Base-by-base conservation (phyloP, 2,888 invertebrate genomes). In the Tenthredo mesomela region DNA sequence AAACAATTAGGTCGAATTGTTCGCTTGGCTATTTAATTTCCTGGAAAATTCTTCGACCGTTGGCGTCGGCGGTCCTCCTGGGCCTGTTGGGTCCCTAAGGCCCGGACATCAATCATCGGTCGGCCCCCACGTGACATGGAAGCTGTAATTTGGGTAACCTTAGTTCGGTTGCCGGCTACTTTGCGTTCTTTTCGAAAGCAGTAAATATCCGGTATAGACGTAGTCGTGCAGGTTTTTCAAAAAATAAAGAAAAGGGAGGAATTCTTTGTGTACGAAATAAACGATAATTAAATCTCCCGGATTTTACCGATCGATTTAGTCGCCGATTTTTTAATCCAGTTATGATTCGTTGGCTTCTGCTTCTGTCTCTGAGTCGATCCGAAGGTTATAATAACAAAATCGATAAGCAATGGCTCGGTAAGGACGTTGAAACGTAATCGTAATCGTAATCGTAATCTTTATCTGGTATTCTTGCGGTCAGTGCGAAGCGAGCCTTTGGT, bases 81-180 rank as follows among this genome's bases (percentile, higher is more conserved):
- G 82, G 67, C 29, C 47, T 25, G 67, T 37, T 61, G 80, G 80
- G 61, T 58, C 61, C 80, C 40, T 50, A 29, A n/a, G 67, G 82
- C 12, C 70, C 65, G 87, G 88, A 87, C 92, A 93, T 93, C 93
- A 92, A 93, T 93, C 93, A 93, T 82, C 70, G 82, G 65, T 70
- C 29, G 82, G 43, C 89, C 89, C 89, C 87, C 87, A 73, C 88
- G 92, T 92, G 93, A 93, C 93, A 90, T 90, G 91, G 91, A 92
- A 91, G 92, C 92, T 93, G 92, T 93, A 93, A 93, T 93, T 93
- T 93, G 92, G 92, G 92, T 91, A 91, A 92, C 90, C 91, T 89
- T 50, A 37, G 80, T 21, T 50, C 77, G 50, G 77, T 61, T 40
- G 58, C 21, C 80, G 58, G 61, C 80, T 80, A 80, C 58, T 50